These are phyloP conservation scores for Mesopsocus fuscifrons DNA, from an alignment of 2,888 invertebrate species.

Conservation along the genomic window DNA sequence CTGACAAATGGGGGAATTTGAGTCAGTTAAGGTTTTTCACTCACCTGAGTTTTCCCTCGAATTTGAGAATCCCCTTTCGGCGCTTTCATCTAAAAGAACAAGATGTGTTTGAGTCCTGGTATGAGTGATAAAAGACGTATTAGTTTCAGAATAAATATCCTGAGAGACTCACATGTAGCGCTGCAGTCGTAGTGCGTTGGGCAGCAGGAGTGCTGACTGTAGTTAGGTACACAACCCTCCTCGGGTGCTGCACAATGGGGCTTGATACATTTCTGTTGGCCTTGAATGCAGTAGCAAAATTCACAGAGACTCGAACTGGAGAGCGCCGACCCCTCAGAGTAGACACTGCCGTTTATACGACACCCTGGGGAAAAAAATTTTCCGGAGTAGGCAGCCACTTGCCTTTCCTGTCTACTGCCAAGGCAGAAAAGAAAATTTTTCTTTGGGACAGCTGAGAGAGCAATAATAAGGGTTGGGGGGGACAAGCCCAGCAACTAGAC, in stretches of 20 bases:
- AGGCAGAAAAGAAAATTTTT: no score
- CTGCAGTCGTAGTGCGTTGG: slow-evolving; percentile 65
- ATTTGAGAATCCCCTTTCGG: no score
- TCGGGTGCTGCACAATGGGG: slow-evolving; percentile 62
- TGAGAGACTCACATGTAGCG: no score
- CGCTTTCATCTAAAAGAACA: no score
- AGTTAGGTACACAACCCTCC: slow-evolving; percentile 45
- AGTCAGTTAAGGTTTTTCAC: no score
- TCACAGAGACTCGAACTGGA: slow-evolving; percentile 58
- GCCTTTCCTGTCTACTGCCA: no score
- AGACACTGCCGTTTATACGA: slow-evolving; percentile 47
- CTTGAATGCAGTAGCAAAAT: slow-evolving; percentile 67
- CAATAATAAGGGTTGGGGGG: background rate
- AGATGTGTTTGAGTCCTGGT: no score
- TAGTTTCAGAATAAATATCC: no score
- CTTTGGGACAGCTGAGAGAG: background rate
- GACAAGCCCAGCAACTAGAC: no score
- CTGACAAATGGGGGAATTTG: no score
- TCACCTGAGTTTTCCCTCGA: no score
- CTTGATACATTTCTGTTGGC: slow-evolving; percentile 52
- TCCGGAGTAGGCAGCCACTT: background rate
- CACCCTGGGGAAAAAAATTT: slow-evolving; percentile 35
- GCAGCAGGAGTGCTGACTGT: slow-evolving; percentile 49
- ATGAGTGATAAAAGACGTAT: no score
- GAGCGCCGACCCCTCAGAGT: slow-evolving; percentile 69